Base-by-base conservation (phyloP, 2,113 vertebrate species). In the Dasyurus viverrinus region DNA sequence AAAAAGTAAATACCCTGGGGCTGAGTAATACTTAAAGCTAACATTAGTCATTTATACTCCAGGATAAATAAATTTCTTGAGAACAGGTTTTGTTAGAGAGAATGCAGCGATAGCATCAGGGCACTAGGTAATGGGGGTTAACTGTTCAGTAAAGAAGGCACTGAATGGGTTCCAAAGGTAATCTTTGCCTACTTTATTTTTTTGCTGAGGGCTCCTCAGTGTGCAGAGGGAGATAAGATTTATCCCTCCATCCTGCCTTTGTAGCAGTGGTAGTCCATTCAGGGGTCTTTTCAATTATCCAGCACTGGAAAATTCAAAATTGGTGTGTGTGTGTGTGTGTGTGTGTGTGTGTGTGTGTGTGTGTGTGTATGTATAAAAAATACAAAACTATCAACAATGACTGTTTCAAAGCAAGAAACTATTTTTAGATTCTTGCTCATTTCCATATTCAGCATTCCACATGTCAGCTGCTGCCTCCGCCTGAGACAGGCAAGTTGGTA, bases 391-490 rank as follows among this genome's bases (percentile, higher is more conserved):
- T 2, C 22, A n/a, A 53, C 42, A 27, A 68, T 76, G 91, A 90
- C 36, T 22, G 94, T 89, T 76, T 96, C 95, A 94, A 10, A 93
- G 92, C 2, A 2, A 92, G 25, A 53, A 52, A 30, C 0, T 27
- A 93, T 96, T 97, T 96, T 90, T 96, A 96, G 93, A 57, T 23
- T 89, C 26, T 54, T 92, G 50, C 90, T 93, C 42, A 22, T 25
- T 46, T 16, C 6, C 46, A 53, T 91, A 48, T 11, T 57, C 90
- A 95, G 47, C 93, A 54, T 91, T 92, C 50, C 0, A 10, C 1
- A 27, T 90, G 84, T 93, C 97, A 94, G 97, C 94, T 90, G 97
- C 90, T 46, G 54, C 46, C 23, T 26, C 57, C 0, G 0, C 90
- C 55, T 50, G 1, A 25, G 53, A 60, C 90, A 22, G n/a, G 68